These are phyloP conservation scores for Episyrphus balteatus DNA, from an alignment of 1,140 invertebrate genomes.

Conservation along the genomic window DNA sequence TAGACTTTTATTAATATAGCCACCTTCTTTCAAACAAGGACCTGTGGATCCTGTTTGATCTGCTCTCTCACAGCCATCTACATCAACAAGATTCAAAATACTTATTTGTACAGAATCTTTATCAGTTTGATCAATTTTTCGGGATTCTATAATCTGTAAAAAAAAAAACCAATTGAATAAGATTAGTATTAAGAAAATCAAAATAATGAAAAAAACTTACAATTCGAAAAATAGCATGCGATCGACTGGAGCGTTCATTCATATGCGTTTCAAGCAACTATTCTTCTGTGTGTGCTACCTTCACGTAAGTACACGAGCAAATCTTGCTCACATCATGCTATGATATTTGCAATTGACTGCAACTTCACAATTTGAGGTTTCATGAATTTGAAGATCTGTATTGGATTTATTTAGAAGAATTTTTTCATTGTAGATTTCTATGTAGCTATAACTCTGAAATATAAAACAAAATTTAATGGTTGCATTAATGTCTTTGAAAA, in stretches of 20 bases:
- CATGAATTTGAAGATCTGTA: conserved; percentile 52
- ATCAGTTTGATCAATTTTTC: conserved; percentile 38
- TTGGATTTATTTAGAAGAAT: conserved; percentile 50
- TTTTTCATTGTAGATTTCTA: conserved; percentile 76
- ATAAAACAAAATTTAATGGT: neutral
- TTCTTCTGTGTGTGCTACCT: conserved; percentile 57
- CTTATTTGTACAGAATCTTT: conserved; percentile 54
- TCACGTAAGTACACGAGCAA: conserved; percentile 48
- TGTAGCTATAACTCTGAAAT: conserved; percentile 57
- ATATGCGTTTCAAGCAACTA: conserved; percentile 65
- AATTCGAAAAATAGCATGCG: conserved; percentile 63
- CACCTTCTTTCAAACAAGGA: conserved; percentile 65
- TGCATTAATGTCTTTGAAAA: neutral
- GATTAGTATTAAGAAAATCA: neutral
- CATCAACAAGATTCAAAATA: conserved; percentile 69
- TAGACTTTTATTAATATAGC: conserved; percentile 72
- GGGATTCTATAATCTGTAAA: conserved; percentile 46
- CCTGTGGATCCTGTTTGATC: conserved; percentile 56
- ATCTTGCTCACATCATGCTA: conserved; percentile 44
- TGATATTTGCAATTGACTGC: conserved; percentile 50
- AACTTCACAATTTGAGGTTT: conserved; percentile 46
- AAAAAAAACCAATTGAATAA: neutral
- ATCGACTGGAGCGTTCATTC: conserved; percentile 68
- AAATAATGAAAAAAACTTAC: conserved; percentile 27
- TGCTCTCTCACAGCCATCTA: conserved; percentile 74